Conservation (phyloP, 2,888 invertebrate genomes). For the Drosophila meridiana region DNA sequence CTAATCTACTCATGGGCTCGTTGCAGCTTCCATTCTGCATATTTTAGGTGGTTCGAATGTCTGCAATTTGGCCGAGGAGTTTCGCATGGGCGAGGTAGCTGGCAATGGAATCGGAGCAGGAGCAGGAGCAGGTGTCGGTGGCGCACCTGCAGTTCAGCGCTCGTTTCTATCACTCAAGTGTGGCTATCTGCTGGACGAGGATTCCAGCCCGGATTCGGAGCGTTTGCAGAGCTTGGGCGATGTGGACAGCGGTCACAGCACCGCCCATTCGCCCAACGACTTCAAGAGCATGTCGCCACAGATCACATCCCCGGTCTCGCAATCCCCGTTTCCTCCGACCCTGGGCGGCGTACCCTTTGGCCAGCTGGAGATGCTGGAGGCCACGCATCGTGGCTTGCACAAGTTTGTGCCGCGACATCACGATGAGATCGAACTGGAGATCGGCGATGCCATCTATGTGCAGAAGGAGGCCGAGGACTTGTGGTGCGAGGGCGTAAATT, state of each 20-base stretch:
- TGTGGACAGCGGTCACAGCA: slow-evolving; percentile 96
- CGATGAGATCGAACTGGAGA: slow-evolving; percentile 98
- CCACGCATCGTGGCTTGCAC: slow-evolving; percentile 97
- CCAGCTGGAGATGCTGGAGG: slow-evolving; percentile 94
- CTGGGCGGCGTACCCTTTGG: slow-evolving; percentile 92
- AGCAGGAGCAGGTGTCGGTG: slow-evolving; percentile 37
- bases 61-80: slow-evolving; percentile 84
- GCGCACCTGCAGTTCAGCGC: slow-evolving; percentile 70
- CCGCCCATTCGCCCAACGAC: slow-evolving; percentile 95
- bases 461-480: slow-evolving; percentile 98
- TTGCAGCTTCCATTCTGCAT: slow-evolving; percentile 88
- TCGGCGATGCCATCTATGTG: slow-evolving; percentile 98
- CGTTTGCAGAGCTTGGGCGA: slow-evolving; percentile 90
- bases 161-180: slow-evolving; percentile 90
- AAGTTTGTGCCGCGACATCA: slow-evolving; percentile 97
- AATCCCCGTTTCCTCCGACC: slow-evolving; percentile 88
- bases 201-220: slow-evolving; percentile 94
- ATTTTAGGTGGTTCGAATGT: slow-evolving; percentile 80
- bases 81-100: slow-evolving; percentile 85
- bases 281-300: slow-evolving; percentile 93
- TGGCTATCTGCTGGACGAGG: slow-evolving; percentile 91
- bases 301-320: slow-evolving; percentile 87
- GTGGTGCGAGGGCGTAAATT: slow-evolving; percentile 99
- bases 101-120: slow-evolving; percentile 37
- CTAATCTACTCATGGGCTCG: slow-evolving; percentile 69